Evolutionary conservation across 2,113 vertebrate species (phyloP).

Genomic region (Peromyscus leucopus): DNA sequence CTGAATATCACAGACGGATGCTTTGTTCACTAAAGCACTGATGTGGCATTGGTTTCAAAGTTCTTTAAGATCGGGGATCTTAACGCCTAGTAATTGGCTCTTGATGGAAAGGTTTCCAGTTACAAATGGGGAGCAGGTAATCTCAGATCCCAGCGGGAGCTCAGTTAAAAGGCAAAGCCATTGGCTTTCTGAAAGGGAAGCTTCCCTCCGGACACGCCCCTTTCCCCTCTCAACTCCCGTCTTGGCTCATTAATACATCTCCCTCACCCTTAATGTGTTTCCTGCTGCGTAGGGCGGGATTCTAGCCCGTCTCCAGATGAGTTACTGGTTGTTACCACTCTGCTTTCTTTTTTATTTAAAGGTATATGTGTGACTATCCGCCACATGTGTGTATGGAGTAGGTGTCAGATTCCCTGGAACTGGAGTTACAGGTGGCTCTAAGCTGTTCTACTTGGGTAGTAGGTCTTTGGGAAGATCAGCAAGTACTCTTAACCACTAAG

Average conservation of each 20-base stretch:
- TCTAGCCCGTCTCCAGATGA: background rate
- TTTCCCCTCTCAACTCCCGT: background rate
- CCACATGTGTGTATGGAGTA: background rate
- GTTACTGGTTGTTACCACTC: background rate
- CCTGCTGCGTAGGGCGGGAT: background rate
- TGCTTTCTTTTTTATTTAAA: background rate
- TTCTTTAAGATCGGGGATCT: conserved; percentile 52
- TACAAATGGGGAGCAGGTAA: conserved; percentile 57
- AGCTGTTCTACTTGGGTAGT: background rate
- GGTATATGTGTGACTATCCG: background rate
- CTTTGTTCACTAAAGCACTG: conserved; percentile 62
- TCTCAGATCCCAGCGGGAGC: conserved; percentile 67
- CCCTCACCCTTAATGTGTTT: background rate
- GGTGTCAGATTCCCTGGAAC: background rate
- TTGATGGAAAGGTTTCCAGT: conserved; percentile 69
- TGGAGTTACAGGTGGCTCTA: background rate
- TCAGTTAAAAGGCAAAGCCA: conserved; percentile 49
- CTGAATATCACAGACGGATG: background rate
- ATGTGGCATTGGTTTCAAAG: conserved; percentile 62
- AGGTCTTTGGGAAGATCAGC: background rate
- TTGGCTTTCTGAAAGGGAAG: conserved; percentile 49
- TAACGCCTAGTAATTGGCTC: conserved; percentile 63
- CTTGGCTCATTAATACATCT: background rate
- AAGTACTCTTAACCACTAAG: background rate
- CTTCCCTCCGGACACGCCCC: fast-evolving